A percentile compares a stretch with the other conserved stretches of the same genome.
Evolutionary conservation across 2,797 vertebrate genomes (phyloP).

Genomic region (Ctenochaetus hawaiiensis): DNA sequence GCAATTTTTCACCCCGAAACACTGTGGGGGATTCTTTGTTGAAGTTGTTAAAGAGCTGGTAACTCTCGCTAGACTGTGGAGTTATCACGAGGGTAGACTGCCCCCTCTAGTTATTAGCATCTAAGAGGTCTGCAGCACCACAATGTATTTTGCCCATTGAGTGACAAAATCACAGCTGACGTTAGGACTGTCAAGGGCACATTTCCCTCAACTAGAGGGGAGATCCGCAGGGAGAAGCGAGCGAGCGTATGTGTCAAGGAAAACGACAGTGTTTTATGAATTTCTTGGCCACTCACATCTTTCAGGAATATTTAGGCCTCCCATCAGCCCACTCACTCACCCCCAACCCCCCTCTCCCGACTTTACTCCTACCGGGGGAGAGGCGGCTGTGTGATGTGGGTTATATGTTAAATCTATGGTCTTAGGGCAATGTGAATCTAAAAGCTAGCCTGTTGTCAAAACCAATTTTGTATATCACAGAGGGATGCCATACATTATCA

Average conservation of each 20-base stretch:
- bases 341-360: background rate
- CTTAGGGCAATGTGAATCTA: slow-evolving; percentile 68
- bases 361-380: slow-evolving; percentile 39
- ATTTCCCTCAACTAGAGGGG: slow-evolving; percentile 77
- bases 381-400: slow-evolving; percentile 59
- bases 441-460: slow-evolving; percentile 78
- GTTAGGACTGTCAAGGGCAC: slow-evolving; percentile 79
- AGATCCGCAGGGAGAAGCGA: slow-evolving; percentile 72
- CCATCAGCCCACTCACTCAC: background rate
- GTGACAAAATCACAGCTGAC: slow-evolving; percentile 85
- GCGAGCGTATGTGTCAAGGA: slow-evolving; percentile 69
- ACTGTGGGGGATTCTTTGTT: slow-evolving; percentile 24
- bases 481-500: slow-evolving; percentile 77
- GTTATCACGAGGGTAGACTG: slow-evolving; percentile 49
- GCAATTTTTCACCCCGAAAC: slow-evolving; percentile 19
- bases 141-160: slow-evolving; percentile 69
- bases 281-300: slow-evolving; percentile 77
- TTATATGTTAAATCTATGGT: slow-evolving; percentile 75
- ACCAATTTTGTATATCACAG: slow-evolving; percentile 80
- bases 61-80: slow-evolving; percentile 40
- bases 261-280: slow-evolving; percentile 78
- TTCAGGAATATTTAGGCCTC: slow-evolving; percentile 66
- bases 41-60: slow-evolving; percentile 51
- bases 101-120: slow-evolving; percentile 64
- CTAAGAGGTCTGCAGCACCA: slow-evolving; percentile 55